Base-by-base conservation (phyloP, 1,140 invertebrate species). In the Caenorhabditis inopinata region DNA sequence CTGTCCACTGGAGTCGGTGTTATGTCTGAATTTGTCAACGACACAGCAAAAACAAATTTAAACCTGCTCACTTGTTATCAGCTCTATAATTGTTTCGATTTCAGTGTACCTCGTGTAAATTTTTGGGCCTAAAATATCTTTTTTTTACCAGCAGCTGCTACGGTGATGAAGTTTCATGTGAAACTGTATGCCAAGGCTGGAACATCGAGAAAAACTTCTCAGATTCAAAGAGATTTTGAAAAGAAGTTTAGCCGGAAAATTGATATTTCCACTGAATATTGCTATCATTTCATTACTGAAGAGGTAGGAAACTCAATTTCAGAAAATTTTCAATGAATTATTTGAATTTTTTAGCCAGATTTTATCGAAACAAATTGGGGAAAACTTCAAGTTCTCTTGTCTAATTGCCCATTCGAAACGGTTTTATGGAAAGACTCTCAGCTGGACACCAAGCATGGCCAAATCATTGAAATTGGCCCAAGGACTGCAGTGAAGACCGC, bases 401-500 rank as follows among this genome's bases (percentile, higher is more conserved):
- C 73, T n/a, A 42, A 46, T 29, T 75, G 23, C 29, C 73, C 73
- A 29, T 48, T 47, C 16, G 46, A 75, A 18, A 75, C 32, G n/a
- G 11, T 6, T 12, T 21, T 75, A 27, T 75, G 42, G 42, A 75
- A 27, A 27, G 42, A 47, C 3, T 47, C 42, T 2, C 35, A 47
- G 29, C 23, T 75, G 2, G 11, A 68, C 38, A 9, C n/a, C 1
- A 18, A 68, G 27, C 6, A 32, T 47, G 42, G 42, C 25, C 46
- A 48, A 47, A 38, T 75, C 7, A 51, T 80, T 74, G 62, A 80
- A 47, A 74, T 80, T 23, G 68, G 78, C 2, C 78, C 78, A 25
- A 49, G 86, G n/a, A 80, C 82, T 9, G 80, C 79, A 23, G 84
- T 87, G 45, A 86, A 85, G 42, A 87, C 85, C 12, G 82, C 85